These are phyloP conservation scores for Ostrea edulis DNA, from an alignment of 1,140 invertebrate species.

Conservation along the genomic window DNA sequence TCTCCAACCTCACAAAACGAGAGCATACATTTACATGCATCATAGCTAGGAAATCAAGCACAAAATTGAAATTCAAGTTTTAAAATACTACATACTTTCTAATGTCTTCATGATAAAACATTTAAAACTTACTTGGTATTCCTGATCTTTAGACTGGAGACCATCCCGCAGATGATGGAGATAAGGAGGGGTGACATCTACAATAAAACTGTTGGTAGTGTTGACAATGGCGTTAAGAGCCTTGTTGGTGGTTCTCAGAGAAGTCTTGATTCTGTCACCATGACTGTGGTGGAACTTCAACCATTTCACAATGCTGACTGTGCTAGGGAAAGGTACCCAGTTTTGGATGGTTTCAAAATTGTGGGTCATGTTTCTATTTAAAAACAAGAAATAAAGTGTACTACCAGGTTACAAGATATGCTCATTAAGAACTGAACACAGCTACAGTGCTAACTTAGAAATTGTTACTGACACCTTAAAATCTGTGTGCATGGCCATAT, in stretches of 20 bases:
- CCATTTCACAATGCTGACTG: slow-evolving; percentile 51
- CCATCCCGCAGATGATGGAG: slow-evolving; percentile 60
- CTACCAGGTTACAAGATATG: no score
- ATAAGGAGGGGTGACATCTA: slow-evolving; percentile 64
- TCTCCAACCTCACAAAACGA: no score
- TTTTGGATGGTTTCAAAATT: slow-evolving; percentile 49
- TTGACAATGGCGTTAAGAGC: slow-evolving; percentile 54
- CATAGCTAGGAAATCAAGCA: no score
- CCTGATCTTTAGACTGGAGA: not conserved
- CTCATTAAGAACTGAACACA: no score
- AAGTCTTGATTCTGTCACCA: slow-evolving; percentile 59
- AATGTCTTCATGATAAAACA: not conserved
- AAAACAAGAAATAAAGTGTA: not conserved
- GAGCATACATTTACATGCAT: no score
- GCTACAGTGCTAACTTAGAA: no score
- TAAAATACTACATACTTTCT: no score
- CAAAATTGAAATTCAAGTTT: no score
- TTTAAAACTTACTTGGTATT: slow-evolving; percentile 42
- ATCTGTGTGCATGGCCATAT: no score
- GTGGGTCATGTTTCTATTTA: slow-evolving; percentile 41
- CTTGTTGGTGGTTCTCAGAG: slow-evolving; percentile 58
- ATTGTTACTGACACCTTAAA: no score
- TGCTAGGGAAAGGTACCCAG: slow-evolving; percentile 55
- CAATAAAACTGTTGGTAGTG: slow-evolving; percentile 58
- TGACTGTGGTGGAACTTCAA: slow-evolving; percentile 64